phyloP scores from a whole-genome alignment of 2,797 vertebrate genomes.

The Dallia pectoralis region DNA sequence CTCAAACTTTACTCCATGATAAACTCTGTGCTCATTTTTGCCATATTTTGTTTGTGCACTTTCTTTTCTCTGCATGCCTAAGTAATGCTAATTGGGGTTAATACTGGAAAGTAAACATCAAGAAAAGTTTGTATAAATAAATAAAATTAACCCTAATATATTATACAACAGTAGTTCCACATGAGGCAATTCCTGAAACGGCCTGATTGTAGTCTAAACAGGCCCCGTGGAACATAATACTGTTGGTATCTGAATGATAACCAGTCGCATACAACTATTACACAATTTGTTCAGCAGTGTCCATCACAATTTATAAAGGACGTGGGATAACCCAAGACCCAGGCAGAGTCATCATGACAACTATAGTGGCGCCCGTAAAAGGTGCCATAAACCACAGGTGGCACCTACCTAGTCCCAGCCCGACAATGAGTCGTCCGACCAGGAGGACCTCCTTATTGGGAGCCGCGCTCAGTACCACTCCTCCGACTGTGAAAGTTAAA shows the following conservation, averaged over 20 bases:
- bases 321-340: too few species aligned
- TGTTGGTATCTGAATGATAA: too few species aligned
- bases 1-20: neutral
- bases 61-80: neutral
- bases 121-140: neutral
- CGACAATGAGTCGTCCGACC: slow-evolving; percentile 86
- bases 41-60: neutral
- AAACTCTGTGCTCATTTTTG: neutral
- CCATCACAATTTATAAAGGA: too few species aligned
- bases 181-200: too few species aligned
- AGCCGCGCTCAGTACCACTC: slow-evolving; percentile 83
- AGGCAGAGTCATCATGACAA: too few species aligned
- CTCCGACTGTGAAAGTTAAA: slow-evolving; percentile 84
- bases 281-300: too few species aligned
- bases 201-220: too few species aligned
- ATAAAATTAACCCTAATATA: neutral
- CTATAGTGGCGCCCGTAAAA: neutral
- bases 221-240: too few species aligned
- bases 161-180: too few species aligned
- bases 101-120: neutral
- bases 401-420: slow-evolving; percentile 91
- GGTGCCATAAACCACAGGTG: neutral
- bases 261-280: too few species aligned
- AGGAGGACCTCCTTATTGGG: slow-evolving; percentile 87
- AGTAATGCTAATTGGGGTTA: neutral